Base-by-base conservation (phyloP, 2,888 invertebrate genomes). In the Diplolepis rosae region DNA sequence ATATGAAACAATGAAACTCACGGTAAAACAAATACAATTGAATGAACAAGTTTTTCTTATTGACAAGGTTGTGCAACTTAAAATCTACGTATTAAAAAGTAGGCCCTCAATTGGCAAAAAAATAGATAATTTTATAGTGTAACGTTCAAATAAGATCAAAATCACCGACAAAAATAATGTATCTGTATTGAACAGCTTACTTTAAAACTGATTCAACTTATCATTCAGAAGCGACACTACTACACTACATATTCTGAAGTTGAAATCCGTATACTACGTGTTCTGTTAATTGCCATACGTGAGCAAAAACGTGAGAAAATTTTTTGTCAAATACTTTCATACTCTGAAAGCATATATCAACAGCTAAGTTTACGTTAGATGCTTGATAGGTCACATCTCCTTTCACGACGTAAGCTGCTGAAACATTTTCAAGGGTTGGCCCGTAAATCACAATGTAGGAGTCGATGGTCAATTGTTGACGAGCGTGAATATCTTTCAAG, bases 251-350 rank as follows among this genome's bases (percentile, higher is more conserved):
- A 56, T 69, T 45, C 1, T 9, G 7, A 0, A 67, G 51, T 13
- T 68, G 50, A 24, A 65, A 65, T n/a, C 50, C 39, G 42, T 74
- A 70, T 3, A 70, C 54, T 50, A 61, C 39, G 45, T 22, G 45
- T 45, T 75, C 75, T 4, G 72, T 39, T 66, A 65, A 74, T 24
- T 74, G 71, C 74, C 75, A 75, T 13, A 75, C 68, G 52, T 75
- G 75, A n/a, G 54, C 68, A 39, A 50, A 72, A 24, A 66, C 39
- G n/a, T 32, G 11, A 2, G 70, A 45, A 75, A 52, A 72, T 7
- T 39, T 48, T 50, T 68, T 28, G 3, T 28, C n/a, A 11, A 75
- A 68, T 11, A 75, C 66, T 65, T 75, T 75, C 54, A 65, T 48
- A 9, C 24, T 24, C 18, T 75, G 56, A 30, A 70, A 75, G 39